A percentile compares a stretch with the other conserved stretches of the same genome.
Evolutionary conservation across 2,888 invertebrate genomes (phyloP).

Genomic region (Trichopoda pennipes): DNA sequence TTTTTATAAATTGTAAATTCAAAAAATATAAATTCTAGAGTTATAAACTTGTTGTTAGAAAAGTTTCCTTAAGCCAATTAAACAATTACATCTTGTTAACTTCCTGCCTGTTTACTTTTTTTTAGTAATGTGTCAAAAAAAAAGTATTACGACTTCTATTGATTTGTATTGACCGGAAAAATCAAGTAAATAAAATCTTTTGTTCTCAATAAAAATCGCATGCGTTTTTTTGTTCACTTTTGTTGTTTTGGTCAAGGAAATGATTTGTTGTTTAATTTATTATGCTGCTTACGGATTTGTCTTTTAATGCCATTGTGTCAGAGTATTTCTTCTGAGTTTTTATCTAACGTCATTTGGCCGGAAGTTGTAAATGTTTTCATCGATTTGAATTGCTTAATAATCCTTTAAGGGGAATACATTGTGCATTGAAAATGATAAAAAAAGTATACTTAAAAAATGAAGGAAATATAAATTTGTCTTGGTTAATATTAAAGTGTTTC

Average conservation of each 20-base stretch:
- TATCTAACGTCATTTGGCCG: constrained; percentile 62
- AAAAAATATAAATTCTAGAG: no score
- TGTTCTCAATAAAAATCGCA: constrained; percentile 47
- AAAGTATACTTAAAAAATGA: neutral
- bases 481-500: constrained; percentile 3
- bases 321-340: constrained; percentile 51
- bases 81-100: neutral
- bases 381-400: constrained; percentile 62
- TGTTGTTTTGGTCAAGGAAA: constrained; percentile 52
- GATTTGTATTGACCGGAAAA: constrained; percentile 69
- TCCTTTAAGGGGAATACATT: constrained; percentile 7
- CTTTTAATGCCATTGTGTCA: constrained; percentile 62
- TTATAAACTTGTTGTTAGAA: no score
- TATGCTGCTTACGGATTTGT: constrained; percentile 1
- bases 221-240: neutral
- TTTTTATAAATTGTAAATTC: no score
- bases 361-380: constrained; percentile 64
- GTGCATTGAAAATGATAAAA: neutral
- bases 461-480: constrained; percentile 49
- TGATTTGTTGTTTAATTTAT: constrained; percentile 53
- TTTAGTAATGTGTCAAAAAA: neutral
- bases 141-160: constrained; percentile 16
- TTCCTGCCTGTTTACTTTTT: constrained; percentile 20
- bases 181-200: constrained; percentile 61
- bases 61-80: neutral